Conservation (phyloP, 1,140 invertebrate species). For the Nebria ingens region DNA sequence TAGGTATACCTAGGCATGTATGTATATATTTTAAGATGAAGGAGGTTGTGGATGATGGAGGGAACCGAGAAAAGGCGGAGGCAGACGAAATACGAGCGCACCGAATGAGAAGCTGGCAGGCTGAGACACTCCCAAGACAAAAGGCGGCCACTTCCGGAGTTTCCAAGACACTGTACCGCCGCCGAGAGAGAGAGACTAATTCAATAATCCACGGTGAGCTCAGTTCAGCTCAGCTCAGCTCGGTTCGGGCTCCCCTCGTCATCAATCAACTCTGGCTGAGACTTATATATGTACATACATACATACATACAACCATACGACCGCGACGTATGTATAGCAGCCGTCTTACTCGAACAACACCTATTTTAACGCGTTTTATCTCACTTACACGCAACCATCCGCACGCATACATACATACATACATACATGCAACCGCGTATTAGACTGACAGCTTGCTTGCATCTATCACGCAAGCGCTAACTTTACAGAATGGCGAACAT, state of each 20-base stretch:
- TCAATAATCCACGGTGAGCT: conserved; percentile 25
- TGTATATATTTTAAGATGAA: background rate
- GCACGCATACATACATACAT: no score
- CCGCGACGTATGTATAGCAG: no score
- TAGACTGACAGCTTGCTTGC: no score
- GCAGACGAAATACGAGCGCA: background rate
- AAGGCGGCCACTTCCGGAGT: conserved; percentile 27
- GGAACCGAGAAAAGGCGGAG: background rate
- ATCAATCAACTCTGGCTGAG: background rate
- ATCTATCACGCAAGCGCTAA: no score
- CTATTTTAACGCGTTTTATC: no score
- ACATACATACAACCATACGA: conserved; percentile 8
- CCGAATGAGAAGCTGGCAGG: conserved; percentile 23
- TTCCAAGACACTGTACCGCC: conserved; percentile 18
- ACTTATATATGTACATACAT: conserved; percentile 9
- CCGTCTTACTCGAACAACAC: no score
- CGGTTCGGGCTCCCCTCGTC: background rate
- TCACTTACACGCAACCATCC: no score
- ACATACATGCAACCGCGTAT: no score
- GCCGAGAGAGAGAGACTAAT: conserved; percentile 24
- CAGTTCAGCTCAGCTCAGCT: no score
- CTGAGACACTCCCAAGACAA: conserved; percentile 30
- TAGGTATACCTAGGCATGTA: background rate
- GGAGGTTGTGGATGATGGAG: background rate
- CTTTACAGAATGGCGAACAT: no score